Conservation (phyloP, 2,113 vertebrate species). For the Antigone vipio region DNA sequence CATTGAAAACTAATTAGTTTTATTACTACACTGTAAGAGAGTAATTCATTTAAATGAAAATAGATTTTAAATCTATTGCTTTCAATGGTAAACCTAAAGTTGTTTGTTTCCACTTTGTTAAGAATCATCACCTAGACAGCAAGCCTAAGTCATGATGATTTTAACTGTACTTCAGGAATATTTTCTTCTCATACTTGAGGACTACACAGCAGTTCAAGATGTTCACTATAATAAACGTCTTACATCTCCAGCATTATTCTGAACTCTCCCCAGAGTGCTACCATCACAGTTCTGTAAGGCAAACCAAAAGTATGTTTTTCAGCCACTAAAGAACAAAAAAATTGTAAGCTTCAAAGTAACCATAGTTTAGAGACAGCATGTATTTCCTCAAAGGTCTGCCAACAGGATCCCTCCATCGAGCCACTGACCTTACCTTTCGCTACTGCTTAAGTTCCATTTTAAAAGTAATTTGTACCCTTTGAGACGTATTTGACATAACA, state of each 20-base stretch:
- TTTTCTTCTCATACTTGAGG: neutral
- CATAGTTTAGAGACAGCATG: neutral
- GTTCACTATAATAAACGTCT: neutral
- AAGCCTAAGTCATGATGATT: neutral
- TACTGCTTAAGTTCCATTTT: neutral
- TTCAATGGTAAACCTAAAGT: neutral
- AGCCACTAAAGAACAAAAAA: neutral
- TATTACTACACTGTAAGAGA: slow-evolving; percentile 2
- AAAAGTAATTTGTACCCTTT: neutral
- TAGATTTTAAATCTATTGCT: slow-evolving; percentile 31
- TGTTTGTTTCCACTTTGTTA: neutral
- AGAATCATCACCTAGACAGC: neutral
- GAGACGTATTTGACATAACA: neutral
- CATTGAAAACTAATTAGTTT: slow-evolving; percentile 43
- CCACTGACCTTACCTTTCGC: neutral
- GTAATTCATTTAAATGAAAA: slow-evolving; percentile 41
- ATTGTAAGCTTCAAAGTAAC: neutral
- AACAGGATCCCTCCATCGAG: neutral
- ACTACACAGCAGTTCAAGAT: neutral
- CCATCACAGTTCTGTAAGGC: neutral
- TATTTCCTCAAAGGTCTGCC: neutral
- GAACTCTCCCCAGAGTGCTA: neutral
- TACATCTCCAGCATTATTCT: neutral
- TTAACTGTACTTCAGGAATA: neutral
- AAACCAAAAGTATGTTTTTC: neutral